Conservation (phyloP, 2,888 invertebrate species). For the Tyria jacobaeae region DNA sequence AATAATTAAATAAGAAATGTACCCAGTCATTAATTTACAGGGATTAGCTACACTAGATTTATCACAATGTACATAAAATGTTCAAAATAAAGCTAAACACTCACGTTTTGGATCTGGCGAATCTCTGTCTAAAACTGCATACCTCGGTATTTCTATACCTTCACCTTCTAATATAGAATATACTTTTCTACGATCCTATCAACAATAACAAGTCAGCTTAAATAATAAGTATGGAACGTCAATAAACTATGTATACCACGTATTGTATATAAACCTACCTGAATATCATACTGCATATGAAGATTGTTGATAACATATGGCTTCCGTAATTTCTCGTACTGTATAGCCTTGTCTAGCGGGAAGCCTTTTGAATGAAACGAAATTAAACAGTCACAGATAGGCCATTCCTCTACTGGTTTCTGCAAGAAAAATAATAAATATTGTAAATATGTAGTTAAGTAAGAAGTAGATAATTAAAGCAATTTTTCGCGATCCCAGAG, state of each 20-base stretch:
- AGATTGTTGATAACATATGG: conserved; percentile 99
- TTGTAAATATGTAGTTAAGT: conserved; percentile 13
- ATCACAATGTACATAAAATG: too few relatives aligned
- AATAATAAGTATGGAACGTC: conserved; percentile 24
- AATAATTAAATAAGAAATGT: too few relatives aligned
- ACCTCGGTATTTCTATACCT: conserved; percentile 98
- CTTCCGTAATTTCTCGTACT: conserved; percentile 96
- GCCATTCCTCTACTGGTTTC: conserved; percentile 99
- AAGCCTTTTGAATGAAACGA: conserved; percentile 99
- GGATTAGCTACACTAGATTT: too few relatives aligned
- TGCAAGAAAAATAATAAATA: conserved; percentile 65
- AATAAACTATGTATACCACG: conserved; percentile 14
- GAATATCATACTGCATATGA: conserved; percentile 99
- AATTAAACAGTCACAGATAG: conserved; percentile 98
- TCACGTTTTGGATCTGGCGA: conserved; percentile 96
- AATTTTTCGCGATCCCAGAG: conserved; percentile 15
- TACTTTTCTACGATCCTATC: conserved; percentile 95
- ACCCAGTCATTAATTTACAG: too few relatives aligned
- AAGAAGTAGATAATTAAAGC: conserved; percentile 29
- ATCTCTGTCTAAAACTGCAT: conserved; percentile 98
- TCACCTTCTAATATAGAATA: conserved; percentile 97
- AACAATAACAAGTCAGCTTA: conserved; percentile 34
- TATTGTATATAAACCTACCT: conserved; percentile 82
- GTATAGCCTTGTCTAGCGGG: conserved; percentile 98
- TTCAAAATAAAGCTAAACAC: conserved; percentile 55